Conservation (phyloP, 2,113 vertebrate species). For the Apaloderma vittatum region DNA sequence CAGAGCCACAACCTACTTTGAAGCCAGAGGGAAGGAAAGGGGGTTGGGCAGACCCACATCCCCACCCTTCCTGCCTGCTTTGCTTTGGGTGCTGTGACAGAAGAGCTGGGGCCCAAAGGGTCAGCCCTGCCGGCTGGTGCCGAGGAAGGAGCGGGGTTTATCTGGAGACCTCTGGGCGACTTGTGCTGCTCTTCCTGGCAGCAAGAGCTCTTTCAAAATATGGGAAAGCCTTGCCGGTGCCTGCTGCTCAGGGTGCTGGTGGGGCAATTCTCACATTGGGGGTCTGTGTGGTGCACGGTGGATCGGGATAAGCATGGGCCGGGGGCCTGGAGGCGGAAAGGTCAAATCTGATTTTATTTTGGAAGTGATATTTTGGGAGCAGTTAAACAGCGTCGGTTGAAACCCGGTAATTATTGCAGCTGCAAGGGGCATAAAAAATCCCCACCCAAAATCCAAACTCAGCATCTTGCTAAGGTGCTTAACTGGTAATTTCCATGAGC, state of each 20-base stretch:
- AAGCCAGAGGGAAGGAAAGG: constrained; percentile 4
- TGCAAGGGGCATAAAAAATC: neutral
- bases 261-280: no score
- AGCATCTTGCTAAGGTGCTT: constrained; percentile 55
- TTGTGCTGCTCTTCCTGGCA: neutral
- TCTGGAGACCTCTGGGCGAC: neutral
- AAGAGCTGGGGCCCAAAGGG: neutral
- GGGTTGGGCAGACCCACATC: neutral
- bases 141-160: neutral
- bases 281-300: neutral
- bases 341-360: constrained; percentile 22
- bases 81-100: neutral
- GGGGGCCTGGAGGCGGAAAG: neutral
- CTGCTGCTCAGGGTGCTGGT: neutral
- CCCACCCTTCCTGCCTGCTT: constrained; percentile 31
- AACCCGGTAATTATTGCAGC: constrained; percentile 37
- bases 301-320: neutral
- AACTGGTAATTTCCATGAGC: constrained; percentile 45
- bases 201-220: no score
- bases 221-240: neutral
- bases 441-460: neutral
- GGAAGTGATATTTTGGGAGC: neutral
- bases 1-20: neutral
- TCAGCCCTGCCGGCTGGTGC: neutral
- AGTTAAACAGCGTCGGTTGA: constrained; percentile 5